phyloP scores from a whole-genome alignment of 1,140 invertebrate species.

The Marisa cornuarietis region DNA sequence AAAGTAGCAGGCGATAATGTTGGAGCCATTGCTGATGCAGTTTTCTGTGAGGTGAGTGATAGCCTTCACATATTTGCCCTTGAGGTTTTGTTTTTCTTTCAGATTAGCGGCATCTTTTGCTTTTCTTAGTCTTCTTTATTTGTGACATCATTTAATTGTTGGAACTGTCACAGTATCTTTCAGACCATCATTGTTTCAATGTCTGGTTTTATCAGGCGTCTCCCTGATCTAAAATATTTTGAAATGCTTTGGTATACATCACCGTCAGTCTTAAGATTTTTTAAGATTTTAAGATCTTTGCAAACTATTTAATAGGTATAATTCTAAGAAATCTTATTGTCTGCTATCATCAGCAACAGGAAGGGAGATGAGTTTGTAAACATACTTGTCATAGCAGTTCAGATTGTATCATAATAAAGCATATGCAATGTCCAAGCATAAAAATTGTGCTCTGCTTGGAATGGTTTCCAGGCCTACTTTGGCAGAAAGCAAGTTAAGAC shows the following conservation, averaged over 20 bases:
- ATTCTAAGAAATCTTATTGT: no score
- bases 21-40: slow-evolving; percentile 11
- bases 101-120: no score
- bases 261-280: no score
- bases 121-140: background rate
- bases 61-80: background rate
- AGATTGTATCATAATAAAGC: background rate
- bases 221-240: background rate
- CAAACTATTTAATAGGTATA: no score
- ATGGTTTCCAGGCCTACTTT: background rate
- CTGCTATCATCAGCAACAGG: no score
- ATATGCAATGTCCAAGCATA: background rate
- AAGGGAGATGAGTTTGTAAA: no score
- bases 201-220: background rate
- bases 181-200: background rate
- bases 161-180: background rate
- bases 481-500: background rate
- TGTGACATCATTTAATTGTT: background rate
- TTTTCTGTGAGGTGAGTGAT: slow-evolving; percentile 27
- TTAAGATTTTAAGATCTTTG: no score
- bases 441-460: no score
- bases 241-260: no score
- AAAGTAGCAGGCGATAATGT: slow-evolving; percentile 5
- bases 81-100: background rate
- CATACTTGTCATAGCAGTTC: background rate